These are phyloP conservation scores for Sinohyriopsis cumingii DNA, from an alignment of 2,888 invertebrate species.

Conservation along the genomic window DNA sequence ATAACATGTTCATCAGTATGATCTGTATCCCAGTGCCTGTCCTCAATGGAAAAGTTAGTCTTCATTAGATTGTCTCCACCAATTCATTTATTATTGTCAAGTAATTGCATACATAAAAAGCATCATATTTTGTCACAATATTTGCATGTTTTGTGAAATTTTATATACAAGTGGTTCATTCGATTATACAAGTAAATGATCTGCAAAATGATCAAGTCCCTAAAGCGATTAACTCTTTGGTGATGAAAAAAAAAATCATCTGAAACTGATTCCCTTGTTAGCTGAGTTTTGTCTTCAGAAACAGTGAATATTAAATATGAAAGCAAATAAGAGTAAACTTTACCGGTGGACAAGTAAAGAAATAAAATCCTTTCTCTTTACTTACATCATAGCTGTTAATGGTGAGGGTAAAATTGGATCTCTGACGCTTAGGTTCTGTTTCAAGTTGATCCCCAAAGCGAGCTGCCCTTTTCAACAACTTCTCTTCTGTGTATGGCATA, in stretches of 20 bases:
- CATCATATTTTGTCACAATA: no score
- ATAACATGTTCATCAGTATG: no score
- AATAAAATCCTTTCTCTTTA: background rate
- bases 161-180: no score
- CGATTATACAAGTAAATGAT: no score
- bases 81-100: no score
- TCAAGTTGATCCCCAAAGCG: constrained; percentile 78
- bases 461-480: constrained; percentile 84
- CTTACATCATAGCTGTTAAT: constrained; percentile 60
- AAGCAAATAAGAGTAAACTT: background rate
- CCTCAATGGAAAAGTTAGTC: no score
- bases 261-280: background rate
- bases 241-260: background rate
- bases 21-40: no score
- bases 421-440: constrained; percentile 36
- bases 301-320: background rate
- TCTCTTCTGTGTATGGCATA: constrained; percentile 55
- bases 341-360: background rate
- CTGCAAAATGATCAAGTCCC: no score
- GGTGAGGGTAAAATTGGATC: constrained; percentile 49
- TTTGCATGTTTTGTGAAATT: no score
- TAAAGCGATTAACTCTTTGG: no score
- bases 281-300: background rate
- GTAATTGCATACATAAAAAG: no score
- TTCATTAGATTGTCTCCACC: no score